Evolutionary conservation across 1,140 invertebrate species (phyloP).

Genomic region (Drosophila tropicalis): DNA sequence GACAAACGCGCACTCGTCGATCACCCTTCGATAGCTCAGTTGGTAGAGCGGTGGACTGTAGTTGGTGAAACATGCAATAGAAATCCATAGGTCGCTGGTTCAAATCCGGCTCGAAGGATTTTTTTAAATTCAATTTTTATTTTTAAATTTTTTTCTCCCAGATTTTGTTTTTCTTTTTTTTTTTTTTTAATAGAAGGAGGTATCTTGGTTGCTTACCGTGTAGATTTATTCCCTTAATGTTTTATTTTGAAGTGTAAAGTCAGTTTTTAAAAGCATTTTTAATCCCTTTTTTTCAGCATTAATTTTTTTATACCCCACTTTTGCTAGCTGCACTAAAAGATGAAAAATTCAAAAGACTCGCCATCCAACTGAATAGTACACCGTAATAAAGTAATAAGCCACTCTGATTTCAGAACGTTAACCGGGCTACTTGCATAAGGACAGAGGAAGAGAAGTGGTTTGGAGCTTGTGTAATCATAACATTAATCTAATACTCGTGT

Average conservation of each 20-base stretch:
- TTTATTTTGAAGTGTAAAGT: too few relatives aligned
- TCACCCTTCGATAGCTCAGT: conserved; percentile 92
- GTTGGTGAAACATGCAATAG: conserved; percentile 65
- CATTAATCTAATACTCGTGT: conserved; percentile 72
- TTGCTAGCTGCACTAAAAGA: conserved; percentile 55
- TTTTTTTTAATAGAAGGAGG: not conserved
- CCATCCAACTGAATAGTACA: conserved; percentile 16
- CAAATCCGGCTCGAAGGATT: conserved; percentile 89
- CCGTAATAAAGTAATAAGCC: conserved; percentile 63
- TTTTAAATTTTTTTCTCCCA: not conserved
- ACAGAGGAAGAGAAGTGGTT: not conserved
- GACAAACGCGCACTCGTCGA: not conserved
- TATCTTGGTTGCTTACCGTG: too few relatives aligned
- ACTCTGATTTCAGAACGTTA: conserved; percentile 40
- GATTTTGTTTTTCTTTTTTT: not conserved
- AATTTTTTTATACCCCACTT: conserved; percentile 21
- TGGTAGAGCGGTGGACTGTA: conserved; percentile 95
- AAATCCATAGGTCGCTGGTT: conserved; percentile 89
- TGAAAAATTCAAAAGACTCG: conserved; percentile 69
- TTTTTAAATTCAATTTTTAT: conserved; percentile 14
- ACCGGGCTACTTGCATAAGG: not conserved
- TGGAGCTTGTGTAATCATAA: conserved; percentile 50
- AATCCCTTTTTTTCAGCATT: not conserved
- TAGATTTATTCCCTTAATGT: too few relatives aligned
- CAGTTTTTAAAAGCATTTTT: not conserved